Evolutionary conservation across 2,888 invertebrate species (phyloP), one percentile per base, ranked within the genome.

Genomic region (Callosobruchus maculatus): DNA sequence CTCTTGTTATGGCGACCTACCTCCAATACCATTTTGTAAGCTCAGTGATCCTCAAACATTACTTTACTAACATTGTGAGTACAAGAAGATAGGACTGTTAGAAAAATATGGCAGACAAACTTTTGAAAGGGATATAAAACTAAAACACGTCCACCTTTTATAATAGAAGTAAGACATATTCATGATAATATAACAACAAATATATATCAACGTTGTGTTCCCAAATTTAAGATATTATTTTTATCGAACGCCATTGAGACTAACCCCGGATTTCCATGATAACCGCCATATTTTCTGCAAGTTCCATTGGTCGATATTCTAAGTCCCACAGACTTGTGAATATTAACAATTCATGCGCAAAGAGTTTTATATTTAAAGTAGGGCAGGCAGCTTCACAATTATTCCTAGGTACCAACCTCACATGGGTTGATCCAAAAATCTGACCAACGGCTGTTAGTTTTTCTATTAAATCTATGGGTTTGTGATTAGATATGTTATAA

Each of bases 261-360:
- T 77, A 79, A 72, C 76, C 76, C 70, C 76, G 77, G 20, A 79
- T 93, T 88, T 95, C 95, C 20, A 94, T 92, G 20, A 95, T 87
- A 82, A 95, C 92, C 0, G 95, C 95, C 72, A 95, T 88, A 83
- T 94, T 94, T 77, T 92, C 92, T 2, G 90, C 89, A 26, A 86
- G 85, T 77, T 90, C 89, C 69, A 91, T 91, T 0, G 93, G 93
- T 70, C 91, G 90, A 84, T 96, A 96, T 80, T 94, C 93, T 74
- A 96, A 89, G 74, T 92, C 91, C 96, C 96, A 97, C 80, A 96
- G 86, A 71, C 93, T 94, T 0, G 93, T 93, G 78, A 94, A 90
- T n/a, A 96, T 90, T 78, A 96, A 86, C 70, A 93, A 92, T 83
- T 96, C 95, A 0, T 95, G 94, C 81, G 92, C 92, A 21, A 88